Conservation (phyloP, 1,140 invertebrate species). For the Bombus soroeensis region DNA sequence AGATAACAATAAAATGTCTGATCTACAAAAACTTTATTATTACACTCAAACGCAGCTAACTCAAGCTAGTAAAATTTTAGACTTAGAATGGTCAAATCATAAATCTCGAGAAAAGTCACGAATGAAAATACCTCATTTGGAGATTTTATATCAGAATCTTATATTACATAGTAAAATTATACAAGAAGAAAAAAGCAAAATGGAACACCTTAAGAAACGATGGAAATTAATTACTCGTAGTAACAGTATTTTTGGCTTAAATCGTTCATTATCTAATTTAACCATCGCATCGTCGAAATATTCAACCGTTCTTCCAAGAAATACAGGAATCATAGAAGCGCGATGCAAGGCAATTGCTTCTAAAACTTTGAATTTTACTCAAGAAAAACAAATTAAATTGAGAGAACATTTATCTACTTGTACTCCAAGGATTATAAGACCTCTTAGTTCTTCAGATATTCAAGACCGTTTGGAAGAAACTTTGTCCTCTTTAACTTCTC, state of each 20-base stretch:
- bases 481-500: conserved; percentile 72
- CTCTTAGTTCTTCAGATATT: conserved; percentile 70
- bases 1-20: conserved; percentile 74
- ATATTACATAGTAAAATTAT: conserved; percentile 77
- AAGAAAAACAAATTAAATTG: conserved; percentile 73
- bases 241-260: conserved; percentile 63
- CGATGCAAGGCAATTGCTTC: conserved; percentile 75
- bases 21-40: conserved; percentile 76
- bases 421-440: conserved; percentile 71
- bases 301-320: conserved; percentile 37
- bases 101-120: conserved; percentile 66
- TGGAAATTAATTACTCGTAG: conserved; percentile 65
- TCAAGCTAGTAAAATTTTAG: conserved; percentile 78
- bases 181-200: conserved; percentile 67
- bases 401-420: conserved; percentile 70
- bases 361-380: conserved; percentile 71
- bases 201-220: conserved; percentile 69
- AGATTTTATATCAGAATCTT: conserved; percentile 79
- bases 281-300: conserved; percentile 60
- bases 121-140: conserved; percentile 78
- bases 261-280: conserved; percentile 74
- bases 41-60: conserved; percentile 80
- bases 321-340: conserved; percentile 71
- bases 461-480: conserved; percentile 78
- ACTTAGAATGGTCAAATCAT: conserved; percentile 77